These are phyloP conservation scores for Papilio machaon DNA, from an alignment of 1,140 invertebrate genomes.

Conservation along the genomic window DNA sequence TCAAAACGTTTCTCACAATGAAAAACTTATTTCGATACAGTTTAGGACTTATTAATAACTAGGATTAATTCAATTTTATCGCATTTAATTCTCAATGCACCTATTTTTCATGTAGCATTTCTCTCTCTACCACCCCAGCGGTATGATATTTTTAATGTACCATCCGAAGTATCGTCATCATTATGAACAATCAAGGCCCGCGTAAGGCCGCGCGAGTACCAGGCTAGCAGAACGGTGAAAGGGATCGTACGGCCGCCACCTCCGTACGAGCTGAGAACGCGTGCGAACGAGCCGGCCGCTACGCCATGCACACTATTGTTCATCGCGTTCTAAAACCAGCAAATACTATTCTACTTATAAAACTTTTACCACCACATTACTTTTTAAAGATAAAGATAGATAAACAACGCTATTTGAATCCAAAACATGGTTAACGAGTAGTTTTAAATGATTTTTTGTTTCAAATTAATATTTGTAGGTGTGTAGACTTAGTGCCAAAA, in stretches of 20 bases:
- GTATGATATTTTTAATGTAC: too few species aligned
- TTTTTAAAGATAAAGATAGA: background rate
- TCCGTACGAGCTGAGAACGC: slow-evolving; percentile 42
- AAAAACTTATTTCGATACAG: too few species aligned
- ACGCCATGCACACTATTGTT: slow-evolving; percentile 38
- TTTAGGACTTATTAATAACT: background rate
- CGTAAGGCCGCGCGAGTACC: slow-evolving; percentile 64
- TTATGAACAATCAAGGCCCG: slow-evolving; percentile 52
- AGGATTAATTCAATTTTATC: background rate
- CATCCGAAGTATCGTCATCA: background rate
- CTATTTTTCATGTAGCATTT: background rate
- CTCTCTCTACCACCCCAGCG: background rate
- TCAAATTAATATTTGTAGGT: background rate
- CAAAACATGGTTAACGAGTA: background rate
- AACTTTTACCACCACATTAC: slow-evolving; percentile 6
- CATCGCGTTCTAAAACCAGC: background rate
- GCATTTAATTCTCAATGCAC: background rate
- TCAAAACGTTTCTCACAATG: too few species aligned
- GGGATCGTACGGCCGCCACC: slow-evolving; percentile 65
- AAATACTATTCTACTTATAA: background rate
- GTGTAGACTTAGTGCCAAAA: background rate
- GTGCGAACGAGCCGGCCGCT: background rate
- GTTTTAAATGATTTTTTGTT: background rate
- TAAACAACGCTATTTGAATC: background rate
- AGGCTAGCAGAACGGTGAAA: slow-evolving; percentile 67